These are phyloP conservation scores for Linnaemya tessellans DNA, from an alignment of 2,888 invertebrate species.

Conservation along the genomic window DNA sequence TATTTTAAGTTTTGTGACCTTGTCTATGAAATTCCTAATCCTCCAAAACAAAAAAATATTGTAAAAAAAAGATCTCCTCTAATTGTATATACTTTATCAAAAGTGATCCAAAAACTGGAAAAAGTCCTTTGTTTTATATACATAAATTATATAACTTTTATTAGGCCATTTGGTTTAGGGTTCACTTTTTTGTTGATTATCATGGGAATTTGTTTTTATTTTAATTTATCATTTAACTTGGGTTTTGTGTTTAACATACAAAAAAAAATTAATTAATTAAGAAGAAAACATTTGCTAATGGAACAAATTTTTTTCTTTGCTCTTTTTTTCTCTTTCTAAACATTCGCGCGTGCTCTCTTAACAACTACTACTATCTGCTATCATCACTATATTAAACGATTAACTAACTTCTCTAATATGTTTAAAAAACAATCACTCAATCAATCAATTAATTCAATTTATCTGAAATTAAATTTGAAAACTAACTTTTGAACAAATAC, in stretches of 20 bases:
- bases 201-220: conserved; percentile 48
- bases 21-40: conserved; percentile 78
- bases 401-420: conserved; percentile 69
- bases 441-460: conserved; percentile 49
- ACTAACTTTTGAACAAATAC: conserved; percentile 81
- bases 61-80: conserved; percentile 69
- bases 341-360: conserved; percentile 76
- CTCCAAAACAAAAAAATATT: conserved; percentile 39
- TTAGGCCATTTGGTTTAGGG: conserved; percentile 60
- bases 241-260: conserved; percentile 52
- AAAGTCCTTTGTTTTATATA: conserved; percentile 68
- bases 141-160: conserved; percentile 20
- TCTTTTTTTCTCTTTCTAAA: conserved; percentile 77
- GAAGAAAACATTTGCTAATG: conserved; percentile 73
- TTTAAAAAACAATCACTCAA: conserved; percentile 58
- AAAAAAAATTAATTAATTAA: conserved; percentile 19
- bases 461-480: conserved; percentile 71
- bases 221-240: conserved; percentile 51
- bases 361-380: conserved; percentile 68
- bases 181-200: conserved; percentile 51
- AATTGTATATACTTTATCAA: conserved; percentile 77
- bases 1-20: conserved; percentile 79
- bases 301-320: conserved; percentile 74
- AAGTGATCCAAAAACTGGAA: conserved; percentile 59
- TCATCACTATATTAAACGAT: conserved; percentile 66